These are phyloP conservation scores for Drosophila athabasca DNA, from an alignment of 1,140 invertebrate species.

Conservation along the genomic window DNA sequence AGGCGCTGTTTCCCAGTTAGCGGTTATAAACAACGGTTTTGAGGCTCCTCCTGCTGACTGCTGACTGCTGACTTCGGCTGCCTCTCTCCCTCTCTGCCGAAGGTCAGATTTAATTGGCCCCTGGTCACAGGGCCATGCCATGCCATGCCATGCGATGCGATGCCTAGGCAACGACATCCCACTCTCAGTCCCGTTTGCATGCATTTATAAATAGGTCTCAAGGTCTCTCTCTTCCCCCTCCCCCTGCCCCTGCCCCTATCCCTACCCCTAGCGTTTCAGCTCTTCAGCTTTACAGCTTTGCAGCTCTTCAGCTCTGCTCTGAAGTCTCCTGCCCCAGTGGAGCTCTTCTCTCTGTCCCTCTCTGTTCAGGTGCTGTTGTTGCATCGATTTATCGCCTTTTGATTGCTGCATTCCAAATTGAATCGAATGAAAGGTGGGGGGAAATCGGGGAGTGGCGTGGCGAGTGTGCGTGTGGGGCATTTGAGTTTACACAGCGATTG, in stretches of 20 bases:
- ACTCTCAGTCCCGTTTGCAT: conserved; percentile 58
- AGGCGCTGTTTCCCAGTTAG: conserved; percentile 39
- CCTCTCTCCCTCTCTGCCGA: conserved; percentile 46
- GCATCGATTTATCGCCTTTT: conserved; percentile 72
- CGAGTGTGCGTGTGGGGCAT: conserved; percentile 31
- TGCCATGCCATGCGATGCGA: background rate
- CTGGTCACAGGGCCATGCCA: too few species aligned
- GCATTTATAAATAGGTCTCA: conserved; percentile 74
- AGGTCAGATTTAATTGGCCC: conserved; percentile 62
- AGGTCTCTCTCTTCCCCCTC: conserved; percentile 44
- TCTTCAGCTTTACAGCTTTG: background rate
- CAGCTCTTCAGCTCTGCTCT: background rate
- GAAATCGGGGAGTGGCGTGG: too few species aligned
- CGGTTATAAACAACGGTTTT: conserved; percentile 69
- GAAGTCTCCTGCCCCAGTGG: conserved; percentile 3
- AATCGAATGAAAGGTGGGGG: background rate
- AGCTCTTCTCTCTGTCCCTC: conserved; percentile 1
- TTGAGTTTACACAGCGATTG: conserved; percentile 45
- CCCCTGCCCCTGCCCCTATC: too few species aligned
- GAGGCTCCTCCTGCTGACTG: background rate
- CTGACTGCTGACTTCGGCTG: background rate
- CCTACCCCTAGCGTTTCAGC: too few species aligned
- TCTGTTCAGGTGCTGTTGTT: conserved; percentile 6
- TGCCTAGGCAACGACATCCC: conserved; percentile 47
- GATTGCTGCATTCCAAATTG: conserved; percentile 70